Evolutionary conservation across 2,888 invertebrate species (phyloP), one percentile per base, ranked within the genome.

Genomic region (Copidosoma aretas): DNA sequence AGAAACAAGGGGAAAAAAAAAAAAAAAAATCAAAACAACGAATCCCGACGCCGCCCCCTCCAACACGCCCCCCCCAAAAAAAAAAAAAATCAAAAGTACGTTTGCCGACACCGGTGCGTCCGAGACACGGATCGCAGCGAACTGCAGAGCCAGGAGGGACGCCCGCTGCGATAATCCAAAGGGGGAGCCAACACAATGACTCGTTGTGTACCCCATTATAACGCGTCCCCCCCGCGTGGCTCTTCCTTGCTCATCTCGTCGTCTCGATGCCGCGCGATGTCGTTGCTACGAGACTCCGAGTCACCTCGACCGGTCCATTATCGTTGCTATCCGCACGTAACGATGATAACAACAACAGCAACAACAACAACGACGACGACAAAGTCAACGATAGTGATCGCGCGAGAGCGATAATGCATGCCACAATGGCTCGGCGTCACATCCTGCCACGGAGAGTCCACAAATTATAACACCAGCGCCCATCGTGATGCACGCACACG

Each of bases 361-460:
- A 32, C 32, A 32, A 32, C 8, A 32, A 8, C 32, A 32, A 32
- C 32, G 32, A 3, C 8, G 32, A 32, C 8, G 3, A 32, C 8
- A 46, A 15, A 12, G 17, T 8, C n/a, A n/a, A n/a, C n/a, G n/a
- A n/a, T n/a, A n/a, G n/a, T n/a, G n/a, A n/a, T n/a, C n/a, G n/a
- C n/a, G 4, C 43, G 17, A 19, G 19, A 19, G 52, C 22, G 22
- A 81, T 80, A 81, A 81, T 79, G 75, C 78, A 77, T 77, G 78
- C 77, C 76, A 82, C 82, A 83, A 83, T 83, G 77, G 79, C 75
- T 82, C 79, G 75, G 80, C 82, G 82, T 83, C 82, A 82, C 78
- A 83, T 83, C 82, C 82, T 82, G 77, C 41, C n/a, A 5, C 17
- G 17, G n/a, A 2, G 21, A 22, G 8, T 54, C 19, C 54, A 54